Evolutionary conservation across 2,797 vertebrate species (phyloP).

Genomic region (Urosaurus nigricauda): DNA sequence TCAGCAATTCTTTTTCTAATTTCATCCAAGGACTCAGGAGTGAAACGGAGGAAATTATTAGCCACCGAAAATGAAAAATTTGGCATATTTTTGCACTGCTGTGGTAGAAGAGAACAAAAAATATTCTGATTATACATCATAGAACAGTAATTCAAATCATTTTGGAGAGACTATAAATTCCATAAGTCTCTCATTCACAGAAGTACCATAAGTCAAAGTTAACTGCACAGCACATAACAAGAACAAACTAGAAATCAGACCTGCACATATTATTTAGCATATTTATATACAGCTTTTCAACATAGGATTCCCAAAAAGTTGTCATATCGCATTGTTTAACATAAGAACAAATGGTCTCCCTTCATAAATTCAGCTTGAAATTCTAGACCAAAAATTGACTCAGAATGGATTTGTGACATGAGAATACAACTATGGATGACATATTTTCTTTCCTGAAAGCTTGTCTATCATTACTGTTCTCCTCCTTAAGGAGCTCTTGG

Average conservation of each 20-base stretch:
- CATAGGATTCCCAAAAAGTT: background rate
- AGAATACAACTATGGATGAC: background rate
- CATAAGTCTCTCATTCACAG: too few relatives aligned
- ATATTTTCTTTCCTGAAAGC: background rate
- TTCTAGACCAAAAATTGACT: background rate
- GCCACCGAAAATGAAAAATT: slow-evolving; percentile 87
- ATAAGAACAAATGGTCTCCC: too few relatives aligned
- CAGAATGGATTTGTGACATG: background rate
- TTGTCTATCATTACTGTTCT: background rate
- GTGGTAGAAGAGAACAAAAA: slow-evolving; percentile 28
- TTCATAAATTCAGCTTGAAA: background rate
- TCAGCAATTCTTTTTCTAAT: slow-evolving; percentile 87
- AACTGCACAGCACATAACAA: too few relatives aligned
- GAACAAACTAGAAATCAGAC: background rate
- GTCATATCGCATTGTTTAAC: background rate
- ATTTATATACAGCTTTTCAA: background rate
- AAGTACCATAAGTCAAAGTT: too few relatives aligned
- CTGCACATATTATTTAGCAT: background rate
- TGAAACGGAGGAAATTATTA: slow-evolving; percentile 91
- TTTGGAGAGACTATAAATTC: background rate
- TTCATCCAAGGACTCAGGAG: slow-evolving; percentile 88
- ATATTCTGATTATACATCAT: background rate
- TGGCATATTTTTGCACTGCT: slow-evolving; percentile 89
- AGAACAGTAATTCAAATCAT: background rate
- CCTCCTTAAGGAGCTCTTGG: background rate